Percentiles rank a stretch among this genome's conserved stretches.
Evolutionary conservation across 2,113 vertebrate species (phyloP).

Genomic region (Pimephales promelas): DNA sequence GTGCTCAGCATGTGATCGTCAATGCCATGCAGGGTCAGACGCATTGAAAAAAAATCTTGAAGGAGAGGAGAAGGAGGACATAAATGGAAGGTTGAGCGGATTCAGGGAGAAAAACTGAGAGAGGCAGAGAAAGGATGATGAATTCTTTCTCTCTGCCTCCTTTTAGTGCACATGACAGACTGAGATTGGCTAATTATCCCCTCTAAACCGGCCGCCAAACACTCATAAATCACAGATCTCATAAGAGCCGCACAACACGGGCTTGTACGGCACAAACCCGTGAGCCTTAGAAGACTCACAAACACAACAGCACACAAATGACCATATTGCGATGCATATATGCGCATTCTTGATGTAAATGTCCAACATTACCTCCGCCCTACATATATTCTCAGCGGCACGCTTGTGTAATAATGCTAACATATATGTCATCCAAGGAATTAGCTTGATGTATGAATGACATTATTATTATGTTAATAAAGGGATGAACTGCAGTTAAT

Average conservation of each 20-base stretch:
- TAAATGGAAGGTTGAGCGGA: constrained; percentile 41
- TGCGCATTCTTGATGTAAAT: constrained; percentile 21
- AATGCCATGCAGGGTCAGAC: constrained; percentile 32
- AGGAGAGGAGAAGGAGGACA: constrained; percentile 34
- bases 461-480: constrained; percentile 49
- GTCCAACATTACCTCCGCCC: background rate
- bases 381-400: background rate
- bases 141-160: constrained; percentile 74
- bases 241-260: constrained; percentile 64
- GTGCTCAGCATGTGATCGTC: constrained; percentile 13
- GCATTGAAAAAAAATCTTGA: constrained; percentile 33
- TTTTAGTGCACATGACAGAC: constrained; percentile 77
- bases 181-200: constrained; percentile 82
- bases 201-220: constrained; percentile 70
- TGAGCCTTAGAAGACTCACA: constrained; percentile 51
- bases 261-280: constrained; percentile 13
- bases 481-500: constrained; percentile 38
- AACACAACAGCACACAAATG: constrained; percentile 24
- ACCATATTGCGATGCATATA: background rate
- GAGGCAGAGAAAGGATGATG: constrained; percentile 75
- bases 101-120: constrained; percentile 49
- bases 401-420: background rate
- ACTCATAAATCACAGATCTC: constrained; percentile 78
- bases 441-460: constrained; percentile 50
- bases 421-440: constrained; percentile 22